Percentiles rank a stretch among this genome's conserved stretches.
Evolutionary conservation across 2,113 vertebrate genomes (phyloP).

Genomic region (Hystrix brachyura): DNA sequence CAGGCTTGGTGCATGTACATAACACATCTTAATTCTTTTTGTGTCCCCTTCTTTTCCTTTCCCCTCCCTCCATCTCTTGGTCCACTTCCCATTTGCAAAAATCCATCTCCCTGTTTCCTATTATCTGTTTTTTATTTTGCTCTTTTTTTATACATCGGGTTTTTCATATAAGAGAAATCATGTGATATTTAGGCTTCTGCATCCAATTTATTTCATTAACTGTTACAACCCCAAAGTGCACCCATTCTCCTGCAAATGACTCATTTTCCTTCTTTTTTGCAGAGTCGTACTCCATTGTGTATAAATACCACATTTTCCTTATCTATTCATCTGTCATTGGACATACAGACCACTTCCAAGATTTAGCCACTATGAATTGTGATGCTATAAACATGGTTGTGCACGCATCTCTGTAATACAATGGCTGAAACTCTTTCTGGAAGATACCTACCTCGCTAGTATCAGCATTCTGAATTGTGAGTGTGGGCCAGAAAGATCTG

Average conservation of each 20-base stretch:
- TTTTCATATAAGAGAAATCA: neutral
- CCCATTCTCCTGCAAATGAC: neutral
- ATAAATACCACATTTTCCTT: neutral
- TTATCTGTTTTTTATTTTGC: neutral
- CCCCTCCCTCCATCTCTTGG: neutral
- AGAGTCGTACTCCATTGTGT: neutral
- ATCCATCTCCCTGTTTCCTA: neutral
- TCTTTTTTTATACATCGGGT: neutral
- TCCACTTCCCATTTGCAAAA: neutral
- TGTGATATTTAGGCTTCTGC: neutral
- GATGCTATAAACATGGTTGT: neutral
- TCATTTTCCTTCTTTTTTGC: neutral
- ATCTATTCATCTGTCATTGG: neutral
- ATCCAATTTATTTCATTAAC: neutral
- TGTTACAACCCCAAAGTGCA: neutral
- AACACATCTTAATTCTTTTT: neutral
- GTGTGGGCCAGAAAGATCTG: rapidly evolving
- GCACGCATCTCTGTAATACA: no score
- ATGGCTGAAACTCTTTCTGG: neutral
- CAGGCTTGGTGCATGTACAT: neutral
- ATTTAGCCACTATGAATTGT: neutral
- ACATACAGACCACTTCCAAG: neutral
- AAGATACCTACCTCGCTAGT: neutral
- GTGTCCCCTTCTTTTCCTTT: neutral
- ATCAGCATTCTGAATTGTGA: neutral